These are phyloP conservation scores for Falcunculus frontatus DNA, from an alignment of 2,113 vertebrate genomes.

Conservation along the genomic window DNA sequence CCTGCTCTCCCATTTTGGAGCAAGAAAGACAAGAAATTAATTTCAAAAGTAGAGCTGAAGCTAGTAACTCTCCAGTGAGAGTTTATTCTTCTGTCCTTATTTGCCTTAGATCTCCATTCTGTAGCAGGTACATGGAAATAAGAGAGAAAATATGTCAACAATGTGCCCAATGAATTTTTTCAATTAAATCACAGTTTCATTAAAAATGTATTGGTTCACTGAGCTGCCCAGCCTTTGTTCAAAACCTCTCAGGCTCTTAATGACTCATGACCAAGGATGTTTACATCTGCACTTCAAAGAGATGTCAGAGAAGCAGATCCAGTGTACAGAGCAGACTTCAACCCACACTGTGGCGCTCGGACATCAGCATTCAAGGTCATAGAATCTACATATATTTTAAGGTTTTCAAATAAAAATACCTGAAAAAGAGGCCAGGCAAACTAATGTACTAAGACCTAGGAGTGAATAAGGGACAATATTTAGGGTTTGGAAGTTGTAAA, in stretches of 20 bases:
- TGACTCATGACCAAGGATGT: background rate
- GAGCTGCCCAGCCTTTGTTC: background rate
- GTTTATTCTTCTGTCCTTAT: background rate
- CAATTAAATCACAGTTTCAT: background rate
- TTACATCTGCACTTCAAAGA: background rate
- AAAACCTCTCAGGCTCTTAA: background rate
- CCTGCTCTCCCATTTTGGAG: background rate
- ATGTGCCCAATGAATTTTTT: background rate
- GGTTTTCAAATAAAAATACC: background rate
- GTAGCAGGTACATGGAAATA: background rate
- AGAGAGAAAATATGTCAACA: background rate
- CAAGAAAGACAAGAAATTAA: background rate
- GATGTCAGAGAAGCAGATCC: background rate
- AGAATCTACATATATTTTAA: background rate
- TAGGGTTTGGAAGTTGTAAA: background rate
- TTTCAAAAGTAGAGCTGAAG: background rate
- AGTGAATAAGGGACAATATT: background rate
- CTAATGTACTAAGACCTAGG: background rate
- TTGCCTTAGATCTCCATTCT: background rate
- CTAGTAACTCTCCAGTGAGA: background rate
- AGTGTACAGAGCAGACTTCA: background rate
- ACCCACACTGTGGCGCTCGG: background rate
- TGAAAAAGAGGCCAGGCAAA: background rate
- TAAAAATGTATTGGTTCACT: background rate
- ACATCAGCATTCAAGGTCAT: background rate